Conservation (phyloP, 2,113 vertebrate species). For the Spizaetus ornatus region DNA sequence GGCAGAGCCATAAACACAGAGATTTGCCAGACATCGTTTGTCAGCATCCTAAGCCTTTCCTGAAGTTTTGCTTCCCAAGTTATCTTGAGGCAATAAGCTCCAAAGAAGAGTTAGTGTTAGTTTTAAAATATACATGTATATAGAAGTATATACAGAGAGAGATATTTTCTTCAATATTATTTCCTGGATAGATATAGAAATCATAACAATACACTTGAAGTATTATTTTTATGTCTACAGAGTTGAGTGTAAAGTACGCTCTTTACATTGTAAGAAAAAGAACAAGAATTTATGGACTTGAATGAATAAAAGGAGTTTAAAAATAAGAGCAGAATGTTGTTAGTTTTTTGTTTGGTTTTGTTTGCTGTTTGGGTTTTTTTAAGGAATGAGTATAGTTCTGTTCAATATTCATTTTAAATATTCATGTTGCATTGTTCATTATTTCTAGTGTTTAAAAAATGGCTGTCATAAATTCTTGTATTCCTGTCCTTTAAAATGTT, state of each 20-base stretch:
- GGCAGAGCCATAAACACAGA: not conserved
- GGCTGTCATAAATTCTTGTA: not conserved
- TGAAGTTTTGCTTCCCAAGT: not conserved
- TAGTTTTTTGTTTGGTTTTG: not conserved
- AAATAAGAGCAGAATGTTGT: not conserved
- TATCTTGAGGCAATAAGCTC: not conserved
- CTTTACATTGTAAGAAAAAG: not conserved
- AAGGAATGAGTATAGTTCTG: not conserved
- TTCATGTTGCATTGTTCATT: not conserved
- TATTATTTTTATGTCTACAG: not conserved
- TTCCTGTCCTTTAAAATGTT: not conserved
- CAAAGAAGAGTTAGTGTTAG: not conserved
- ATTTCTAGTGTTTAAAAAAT: not conserved
- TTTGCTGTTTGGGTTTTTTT: not conserved
- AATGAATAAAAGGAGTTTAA: not conserved
- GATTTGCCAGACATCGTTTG: not conserved
- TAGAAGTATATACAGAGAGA: not conserved
- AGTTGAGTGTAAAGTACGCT: not conserved
- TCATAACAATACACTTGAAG: not conserved
- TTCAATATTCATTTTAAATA: not conserved
- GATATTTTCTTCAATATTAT: not conserved
- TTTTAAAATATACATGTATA: not conserved
- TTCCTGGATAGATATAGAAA: not conserved
- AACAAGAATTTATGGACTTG: not conserved
- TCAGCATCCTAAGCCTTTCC: not conserved